phyloP scores from a whole-genome alignment of 2,113 vertebrate species.

The Anseranas semipalmata region DNA sequence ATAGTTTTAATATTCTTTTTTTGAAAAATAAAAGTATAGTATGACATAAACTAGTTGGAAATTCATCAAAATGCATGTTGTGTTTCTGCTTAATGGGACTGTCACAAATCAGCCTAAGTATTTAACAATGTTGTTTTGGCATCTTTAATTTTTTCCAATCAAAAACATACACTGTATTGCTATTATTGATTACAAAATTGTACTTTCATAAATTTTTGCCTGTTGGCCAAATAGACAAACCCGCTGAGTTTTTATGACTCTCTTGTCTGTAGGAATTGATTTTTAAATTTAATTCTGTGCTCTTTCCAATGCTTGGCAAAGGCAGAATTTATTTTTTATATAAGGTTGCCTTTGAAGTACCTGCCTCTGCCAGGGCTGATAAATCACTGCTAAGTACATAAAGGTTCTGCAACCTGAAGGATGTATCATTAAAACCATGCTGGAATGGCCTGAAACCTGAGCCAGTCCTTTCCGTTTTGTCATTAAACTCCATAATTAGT shows the following conservation, averaged over 20 bases:
- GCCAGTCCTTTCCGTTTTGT: slow-evolving; percentile 48
- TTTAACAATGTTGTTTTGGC: slow-evolving; percentile 59
- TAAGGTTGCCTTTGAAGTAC: slow-evolving; percentile 70
- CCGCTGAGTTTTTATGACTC: slow-evolving; percentile 49
- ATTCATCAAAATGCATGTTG: slow-evolving; percentile 72
- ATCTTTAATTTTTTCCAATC: slow-evolving; percentile 65
- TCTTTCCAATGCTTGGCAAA: slow-evolving; percentile 57
- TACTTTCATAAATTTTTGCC: slow-evolving; percentile 63
- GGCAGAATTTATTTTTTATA: slow-evolving; percentile 66
- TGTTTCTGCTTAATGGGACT: slow-evolving; percentile 69
- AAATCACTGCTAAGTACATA: slow-evolving; percentile 61
- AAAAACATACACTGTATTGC: slow-evolving; percentile 61
- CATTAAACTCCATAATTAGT: slow-evolving; percentile 64
- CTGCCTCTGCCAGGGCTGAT: slow-evolving; percentile 67
- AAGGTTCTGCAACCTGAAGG: slow-evolving; percentile 61
- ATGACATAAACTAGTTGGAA: slow-evolving; percentile 61
- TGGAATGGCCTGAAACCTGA: slow-evolving; percentile 56
- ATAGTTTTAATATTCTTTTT: slow-evolving; percentile 76
- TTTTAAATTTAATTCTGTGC: slow-evolving; percentile 47
- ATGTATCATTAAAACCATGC: slow-evolving; percentile 57
- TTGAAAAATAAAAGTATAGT: slow-evolving; percentile 66
- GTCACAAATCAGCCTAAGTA: slow-evolving; percentile 50
- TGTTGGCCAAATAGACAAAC: slow-evolving; percentile 47
- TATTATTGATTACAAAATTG: slow-evolving; percentile 60
- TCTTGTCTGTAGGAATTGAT: slow-evolving; percentile 61